A percentile compares a stretch with the other conserved stretches of the same genome.
phyloP scores from a whole-genome alignment of 2,113 vertebrate genomes.

The Sitta europaea region DNA sequence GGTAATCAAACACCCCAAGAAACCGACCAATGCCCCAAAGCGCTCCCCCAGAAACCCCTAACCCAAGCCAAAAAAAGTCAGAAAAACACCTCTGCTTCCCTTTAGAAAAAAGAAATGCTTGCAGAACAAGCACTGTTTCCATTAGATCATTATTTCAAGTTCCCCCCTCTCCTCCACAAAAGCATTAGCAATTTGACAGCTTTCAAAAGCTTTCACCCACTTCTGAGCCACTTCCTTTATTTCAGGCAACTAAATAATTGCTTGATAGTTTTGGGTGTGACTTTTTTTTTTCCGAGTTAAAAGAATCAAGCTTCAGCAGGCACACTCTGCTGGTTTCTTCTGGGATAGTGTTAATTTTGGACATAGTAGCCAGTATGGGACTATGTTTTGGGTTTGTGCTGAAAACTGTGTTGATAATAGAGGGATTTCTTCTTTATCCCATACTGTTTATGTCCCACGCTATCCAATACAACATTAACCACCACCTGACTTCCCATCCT shows the following conservation, averaged over 20 bases:
- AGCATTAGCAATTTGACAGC: not conserved
- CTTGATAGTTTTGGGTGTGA: not conserved
- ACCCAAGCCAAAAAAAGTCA: not conserved
- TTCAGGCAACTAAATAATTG: not conserved
- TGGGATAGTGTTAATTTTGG: not conserved
- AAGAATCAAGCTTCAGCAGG: not conserved
- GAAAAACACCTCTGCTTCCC: not conserved
- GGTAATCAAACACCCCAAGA: not conserved
- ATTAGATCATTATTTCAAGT: not conserved
- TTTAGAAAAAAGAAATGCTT: not conserved
- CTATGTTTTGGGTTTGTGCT: not conserved
- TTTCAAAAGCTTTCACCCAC: slow-evolving; percentile 14
- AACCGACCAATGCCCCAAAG: fast-evolving
- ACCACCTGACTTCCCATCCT: not conserved
- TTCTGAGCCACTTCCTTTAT: slow-evolving; percentile 14
- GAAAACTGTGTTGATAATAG: not conserved
- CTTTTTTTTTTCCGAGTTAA: not conserved
- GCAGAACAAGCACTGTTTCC: not conserved
- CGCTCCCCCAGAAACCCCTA: not conserved
- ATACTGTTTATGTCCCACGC: not conserved
- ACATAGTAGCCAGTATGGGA: not conserved
- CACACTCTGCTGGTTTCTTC: not conserved
- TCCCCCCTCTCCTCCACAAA: not conserved
- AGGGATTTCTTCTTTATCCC: not conserved
- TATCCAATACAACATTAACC: not conserved